Percentiles rank a stretch among this genome's conserved stretches.
phyloP scores from a whole-genome alignment of 2,888 invertebrate species.

The Venusia cambrica region DNA sequence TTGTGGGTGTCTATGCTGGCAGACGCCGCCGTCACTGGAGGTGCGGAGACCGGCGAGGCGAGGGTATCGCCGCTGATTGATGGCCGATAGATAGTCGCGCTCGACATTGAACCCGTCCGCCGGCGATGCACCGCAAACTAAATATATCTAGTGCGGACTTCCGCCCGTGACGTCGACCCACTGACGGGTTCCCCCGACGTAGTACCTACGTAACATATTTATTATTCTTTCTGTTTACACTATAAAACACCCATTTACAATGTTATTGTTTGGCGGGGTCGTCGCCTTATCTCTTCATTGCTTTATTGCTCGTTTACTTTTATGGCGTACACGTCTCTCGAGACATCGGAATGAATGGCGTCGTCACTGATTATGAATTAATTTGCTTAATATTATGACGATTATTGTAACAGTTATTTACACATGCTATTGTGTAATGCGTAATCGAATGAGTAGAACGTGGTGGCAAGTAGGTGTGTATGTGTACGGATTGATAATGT shows the following conservation, averaged over 20 bases:
- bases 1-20: conserved; percentile 10
- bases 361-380: conserved; percentile 29
- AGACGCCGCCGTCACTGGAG: conserved; percentile 8
- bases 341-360: conserved; percentile 27
- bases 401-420: conserved; percentile 4
- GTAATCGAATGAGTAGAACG: conserved; percentile 13
- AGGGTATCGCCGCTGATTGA: conserved; percentile 60
- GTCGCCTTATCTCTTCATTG: conserved; percentile 72
- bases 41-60: conserved; percentile 24
- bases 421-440: conserved; percentile 7
- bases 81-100: conserved; percentile 71
- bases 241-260: conserved; percentile 72
- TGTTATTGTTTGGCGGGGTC: conserved; percentile 71
- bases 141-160: conserved; percentile 74
- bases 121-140: conserved; percentile 47
- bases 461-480: conserved; percentile 33
- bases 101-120: conserved; percentile 75
- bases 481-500: conserved; percentile 42
- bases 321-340: conserved; percentile 39
- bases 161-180: conserved; percentile 70
- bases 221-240: conserved; percentile 75
- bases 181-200: conserved; percentile 60
- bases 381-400: conserved; percentile 26
- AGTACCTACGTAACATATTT: conserved; percentile 62
- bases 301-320: conserved; percentile 56